Evolutionary conservation across 2,888 invertebrate genomes (phyloP).

Genomic region (Oscheius sp.): DNA sequence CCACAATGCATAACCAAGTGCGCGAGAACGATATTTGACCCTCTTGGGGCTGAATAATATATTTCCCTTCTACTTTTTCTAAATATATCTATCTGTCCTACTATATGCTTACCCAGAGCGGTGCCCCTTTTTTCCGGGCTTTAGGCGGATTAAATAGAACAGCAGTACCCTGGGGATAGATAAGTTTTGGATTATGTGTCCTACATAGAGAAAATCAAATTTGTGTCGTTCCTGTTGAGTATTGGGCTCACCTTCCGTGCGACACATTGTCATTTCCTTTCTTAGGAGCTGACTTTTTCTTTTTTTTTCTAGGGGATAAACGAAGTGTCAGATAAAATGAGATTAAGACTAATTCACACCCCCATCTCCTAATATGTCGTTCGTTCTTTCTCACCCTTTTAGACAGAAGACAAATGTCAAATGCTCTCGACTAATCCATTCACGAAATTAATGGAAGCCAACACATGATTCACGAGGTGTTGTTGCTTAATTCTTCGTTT

Average conservation of each 20-base stretch:
- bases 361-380: too few relatives aligned
- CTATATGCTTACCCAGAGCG: not conserved
- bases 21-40: conserved; percentile 14
- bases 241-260: not conserved
- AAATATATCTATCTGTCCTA: not conserved
- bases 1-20: conserved; percentile 16
- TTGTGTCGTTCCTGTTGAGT: conserved; percentile 26
- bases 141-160: not conserved
- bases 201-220: conserved; percentile 19
- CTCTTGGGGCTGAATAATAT: not conserved
- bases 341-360: not conserved
- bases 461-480: conserved; percentile 4
- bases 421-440: conserved; percentile 15
- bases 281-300: not conserved
- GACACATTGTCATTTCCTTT: not conserved
- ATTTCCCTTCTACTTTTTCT: not conserved
- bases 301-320: not conserved
- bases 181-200: conserved; percentile 29
- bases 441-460: conserved; percentile 23
- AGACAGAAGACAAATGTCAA: conserved; percentile 17
- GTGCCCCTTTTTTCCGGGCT: not conserved
- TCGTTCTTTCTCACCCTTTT: too few relatives aligned
- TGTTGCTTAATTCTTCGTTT: too few relatives aligned
- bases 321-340: not conserved
- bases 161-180: conserved; percentile 20